Evolutionary conservation across 64 coral and sea anemone genomes (phyloP).

Genomic region (Stichodactyla helianthus): DNA sequence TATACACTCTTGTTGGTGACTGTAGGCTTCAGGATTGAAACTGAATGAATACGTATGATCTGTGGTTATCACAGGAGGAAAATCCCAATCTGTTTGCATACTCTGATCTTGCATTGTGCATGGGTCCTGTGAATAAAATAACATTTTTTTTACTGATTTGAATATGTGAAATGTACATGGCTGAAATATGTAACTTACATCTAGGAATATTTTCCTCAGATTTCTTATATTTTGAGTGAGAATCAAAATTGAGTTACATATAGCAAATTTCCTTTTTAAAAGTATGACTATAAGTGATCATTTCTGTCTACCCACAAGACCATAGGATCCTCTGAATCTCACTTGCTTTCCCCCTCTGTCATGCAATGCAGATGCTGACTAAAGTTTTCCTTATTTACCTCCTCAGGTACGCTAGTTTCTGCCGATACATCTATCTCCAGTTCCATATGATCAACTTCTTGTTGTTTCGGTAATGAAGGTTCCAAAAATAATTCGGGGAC

Average conservation of each 20-base stretch:
- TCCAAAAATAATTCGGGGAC: neutral
- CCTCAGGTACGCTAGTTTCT: neutral
- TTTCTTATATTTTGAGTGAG: neutral
- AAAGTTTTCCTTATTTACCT: neutral
- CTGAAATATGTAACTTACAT: neutral
- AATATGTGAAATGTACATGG: neutral
- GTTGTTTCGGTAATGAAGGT: neutral
- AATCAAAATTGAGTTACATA: neutral
- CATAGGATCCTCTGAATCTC: neutral
- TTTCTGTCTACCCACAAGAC: neutral
- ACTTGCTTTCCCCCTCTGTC: neutral
- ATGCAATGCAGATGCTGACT: neutral
- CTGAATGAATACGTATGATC: neutral
- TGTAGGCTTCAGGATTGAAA: slow-evolving; percentile 2
- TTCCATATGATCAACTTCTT: neutral
- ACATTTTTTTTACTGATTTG: slow-evolving; percentile 8
- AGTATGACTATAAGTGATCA: neutral
- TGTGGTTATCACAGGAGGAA: neutral
- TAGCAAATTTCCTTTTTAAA: neutral
- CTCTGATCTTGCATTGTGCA: slow-evolving; percentile 2
- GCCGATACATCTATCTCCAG: neutral
- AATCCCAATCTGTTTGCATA: slow-evolving; percentile 4
- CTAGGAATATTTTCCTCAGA: neutral
- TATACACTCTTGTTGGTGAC: neutral
- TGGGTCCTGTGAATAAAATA: neutral